A percentile compares a stretch with the other conserved stretches of the same genome.
phyloP scores from a whole-genome alignment of 1,140 invertebrate genomes.

The Drosophila subobscura region DNA sequence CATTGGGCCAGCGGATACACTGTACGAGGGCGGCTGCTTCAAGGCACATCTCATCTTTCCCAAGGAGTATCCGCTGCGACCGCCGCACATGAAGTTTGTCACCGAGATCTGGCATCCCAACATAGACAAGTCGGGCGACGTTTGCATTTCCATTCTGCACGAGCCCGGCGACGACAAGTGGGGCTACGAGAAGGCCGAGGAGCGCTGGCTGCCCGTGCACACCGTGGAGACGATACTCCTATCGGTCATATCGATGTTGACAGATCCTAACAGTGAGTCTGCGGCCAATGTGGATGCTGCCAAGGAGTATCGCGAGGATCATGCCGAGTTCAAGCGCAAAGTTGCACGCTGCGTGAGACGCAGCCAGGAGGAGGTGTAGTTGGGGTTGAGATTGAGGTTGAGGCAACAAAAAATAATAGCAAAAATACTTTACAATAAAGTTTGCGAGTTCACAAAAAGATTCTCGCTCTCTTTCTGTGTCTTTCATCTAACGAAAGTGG shows the following conservation, averaged over 20 bases:
- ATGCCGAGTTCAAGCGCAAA: slow-evolving; percentile 97
- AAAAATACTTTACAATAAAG: slow-evolving; percentile 49
- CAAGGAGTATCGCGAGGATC: slow-evolving; percentile 88
- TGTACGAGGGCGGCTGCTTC: slow-evolving; percentile 99
- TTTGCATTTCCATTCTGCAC: slow-evolving; percentile 99
- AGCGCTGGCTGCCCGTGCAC: slow-evolving; percentile 99
- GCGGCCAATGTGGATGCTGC: slow-evolving; percentile 99
- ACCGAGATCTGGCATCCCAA: slow-evolving; percentile 99
- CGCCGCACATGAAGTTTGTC: slow-evolving; percentile 99
- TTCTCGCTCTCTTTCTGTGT: not conserved
- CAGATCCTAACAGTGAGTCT: slow-evolving; percentile 99
- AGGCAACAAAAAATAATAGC: not conserved
- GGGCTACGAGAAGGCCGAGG: slow-evolving; percentile 97
- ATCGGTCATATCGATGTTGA: slow-evolving; percentile 99
- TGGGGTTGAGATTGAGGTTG: too few relatives aligned
- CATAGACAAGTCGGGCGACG: slow-evolving; percentile 97
- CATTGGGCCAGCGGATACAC: slow-evolving; percentile 98
- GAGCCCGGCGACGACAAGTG: slow-evolving; percentile 99
- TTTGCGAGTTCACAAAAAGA: slow-evolving; percentile 27
- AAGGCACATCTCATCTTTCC: slow-evolving; percentile 98
- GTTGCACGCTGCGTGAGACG: slow-evolving; percentile 98
- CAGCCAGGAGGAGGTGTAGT: slow-evolving; percentile 84
- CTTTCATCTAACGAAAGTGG: slow-evolving; percentile 20
- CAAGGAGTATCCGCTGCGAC: slow-evolving; percentile 98
- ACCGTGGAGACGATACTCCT: slow-evolving; percentile 99